Evolutionary conservation across 2,888 invertebrate genomes (phyloP).

Genomic region (Pammene fasciana): DNA sequence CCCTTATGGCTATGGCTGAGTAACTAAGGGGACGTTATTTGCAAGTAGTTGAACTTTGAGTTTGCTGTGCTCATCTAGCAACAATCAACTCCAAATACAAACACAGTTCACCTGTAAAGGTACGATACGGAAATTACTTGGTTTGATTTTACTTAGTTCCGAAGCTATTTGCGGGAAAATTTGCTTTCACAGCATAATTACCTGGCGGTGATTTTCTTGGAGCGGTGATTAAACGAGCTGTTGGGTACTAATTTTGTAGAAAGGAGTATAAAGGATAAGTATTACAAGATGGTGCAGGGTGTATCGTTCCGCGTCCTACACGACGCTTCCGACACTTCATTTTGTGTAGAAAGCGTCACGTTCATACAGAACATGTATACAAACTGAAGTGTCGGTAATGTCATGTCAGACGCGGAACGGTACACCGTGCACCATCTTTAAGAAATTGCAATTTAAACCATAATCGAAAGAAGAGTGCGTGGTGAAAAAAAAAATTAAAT

Average conservation of each 20-base stretch:
- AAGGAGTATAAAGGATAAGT: conserved; percentile 4
- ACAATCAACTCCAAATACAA: conserved; percentile 34
- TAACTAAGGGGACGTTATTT: conserved; percentile 17
- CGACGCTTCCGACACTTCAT: too few species aligned
- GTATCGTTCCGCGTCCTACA: too few species aligned
- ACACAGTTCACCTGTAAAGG: conserved; percentile 27
- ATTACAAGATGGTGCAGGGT: not conserved
- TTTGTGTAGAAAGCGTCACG: too few species aligned
- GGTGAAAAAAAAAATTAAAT: too few species aligned
- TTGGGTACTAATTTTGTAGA: conserved; percentile 12
- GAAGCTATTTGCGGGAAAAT: conserved; percentile 35
- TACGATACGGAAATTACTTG: conserved; percentile 39
- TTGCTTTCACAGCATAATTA: conserved; percentile 36
- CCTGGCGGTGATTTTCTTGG: conserved; percentile 19
- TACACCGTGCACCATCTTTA: too few species aligned
- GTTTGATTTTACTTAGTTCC: conserved; percentile 38
- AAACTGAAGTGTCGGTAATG: too few species aligned
- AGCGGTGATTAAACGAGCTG: conserved; percentile 21
- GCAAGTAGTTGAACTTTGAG: conserved; percentile 33
- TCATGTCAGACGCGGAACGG: too few species aligned
- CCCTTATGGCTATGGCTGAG: too few species aligned
- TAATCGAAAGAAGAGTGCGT: too few species aligned
- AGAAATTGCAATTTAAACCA: too few species aligned
- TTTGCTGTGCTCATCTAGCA: conserved; percentile 33
- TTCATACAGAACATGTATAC: too few species aligned